A percentile compares a stretch with the other conserved stretches of the same genome.
Conservation (phyloP, 2,797 vertebrate species). For the Margarornis squamiger region DNA sequence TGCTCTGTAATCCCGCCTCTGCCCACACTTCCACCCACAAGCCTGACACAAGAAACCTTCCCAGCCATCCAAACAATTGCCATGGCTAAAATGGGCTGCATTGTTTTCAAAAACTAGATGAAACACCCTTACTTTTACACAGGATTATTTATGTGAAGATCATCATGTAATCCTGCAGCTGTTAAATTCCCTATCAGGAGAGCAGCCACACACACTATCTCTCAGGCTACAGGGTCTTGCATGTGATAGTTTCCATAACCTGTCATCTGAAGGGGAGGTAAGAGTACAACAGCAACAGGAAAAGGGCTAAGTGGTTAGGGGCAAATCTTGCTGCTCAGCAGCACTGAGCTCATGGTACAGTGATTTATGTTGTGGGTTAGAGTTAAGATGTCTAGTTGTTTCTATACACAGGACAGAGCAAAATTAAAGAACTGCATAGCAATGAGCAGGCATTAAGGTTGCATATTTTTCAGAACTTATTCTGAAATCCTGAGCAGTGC, state of each 20-base stretch:
- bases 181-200: not conserved
- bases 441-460: not conserved
- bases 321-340: not conserved
- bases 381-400: not conserved
- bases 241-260: not conserved
- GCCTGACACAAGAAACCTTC: not conserved
- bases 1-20: slow-evolving; percentile 7
- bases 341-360: accelerated
- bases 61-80: not conserved
- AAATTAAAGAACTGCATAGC: not conserved
- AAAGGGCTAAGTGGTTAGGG: not conserved
- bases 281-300: not conserved
- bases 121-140: slow-evolving; percentile 9
- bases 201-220: not conserved
- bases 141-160: not conserved
- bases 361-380: not conserved
- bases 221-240: not conserved
- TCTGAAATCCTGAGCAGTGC: not conserved
- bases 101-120: not conserved
- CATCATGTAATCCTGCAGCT: not conserved
- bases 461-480: not conserved
- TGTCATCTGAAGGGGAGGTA: not conserved
- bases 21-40: not conserved
- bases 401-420: not conserved
- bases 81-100: not conserved